Evolutionary conservation across 2,888 invertebrate species (phyloP), one percentile per base, ranked within the genome.

Genomic region (Lingula anatina): DNA sequence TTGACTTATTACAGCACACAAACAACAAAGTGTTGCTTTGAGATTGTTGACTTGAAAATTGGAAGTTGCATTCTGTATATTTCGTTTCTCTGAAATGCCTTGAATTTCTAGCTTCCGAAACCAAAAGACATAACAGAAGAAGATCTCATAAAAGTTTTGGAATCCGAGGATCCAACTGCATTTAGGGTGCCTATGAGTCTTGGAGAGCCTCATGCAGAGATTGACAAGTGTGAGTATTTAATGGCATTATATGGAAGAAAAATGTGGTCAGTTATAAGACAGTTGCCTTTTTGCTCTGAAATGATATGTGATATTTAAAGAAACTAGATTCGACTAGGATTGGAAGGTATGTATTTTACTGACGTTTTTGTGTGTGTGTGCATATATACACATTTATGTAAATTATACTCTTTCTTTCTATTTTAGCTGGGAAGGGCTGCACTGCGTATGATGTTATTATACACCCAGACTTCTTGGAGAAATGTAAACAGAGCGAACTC

Each of bases 171-270:
- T 44, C 84, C 86, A 0, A 82, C 85, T 3, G 83, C 83, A 42
- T 93, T 85, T 75, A 81, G 87, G 54, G 85, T 94, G 40, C 93
- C 93, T 0, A 89, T 94, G 89, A 92, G 92, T 72, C 86, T 94
- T 56, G 91, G 91, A 0, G 87, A 87, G 68, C 84, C 88, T 3
- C 85, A 87, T 60, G 81, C 82, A 5, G 90, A 90, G 66, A 77
- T 80, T 23, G 92, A 92, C 71, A 91, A 89, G 73, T 82, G 83
- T n/a, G n/a, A n/a, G n/a, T n/a, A n/a, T n/a, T n/a, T n/a, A n/a
- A n/a, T n/a, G n/a, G n/a, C n/a, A n/a, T n/a, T n/a, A n/a, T n/a
- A n/a, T n/a, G n/a, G n/a, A n/a, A n/a, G n/a, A n/a, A n/a, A n/a
- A n/a, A n/a, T n/a, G n/a, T n/a, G n/a, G n/a, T n/a, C n/a, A n/a